These are phyloP conservation scores for Picus viridis DNA, from an alignment of 2,797 vertebrate species.

Conservation along the genomic window DNA sequence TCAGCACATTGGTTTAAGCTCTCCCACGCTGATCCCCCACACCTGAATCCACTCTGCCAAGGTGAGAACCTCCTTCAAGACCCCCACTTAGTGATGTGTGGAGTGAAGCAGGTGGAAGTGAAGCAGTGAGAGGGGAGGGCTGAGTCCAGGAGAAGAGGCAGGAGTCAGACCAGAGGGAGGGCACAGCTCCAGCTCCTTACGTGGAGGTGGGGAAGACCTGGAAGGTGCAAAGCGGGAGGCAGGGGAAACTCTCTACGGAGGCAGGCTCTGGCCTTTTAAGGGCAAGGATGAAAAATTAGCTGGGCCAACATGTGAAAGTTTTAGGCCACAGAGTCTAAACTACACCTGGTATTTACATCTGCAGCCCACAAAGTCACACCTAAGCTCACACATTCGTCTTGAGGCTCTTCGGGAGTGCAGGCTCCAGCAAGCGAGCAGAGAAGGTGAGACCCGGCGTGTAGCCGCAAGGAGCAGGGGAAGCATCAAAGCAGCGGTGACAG, in stretches of 20 bases:
- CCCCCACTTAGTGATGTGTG: background rate
- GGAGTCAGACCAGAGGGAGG: background rate
- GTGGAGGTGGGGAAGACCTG: background rate
- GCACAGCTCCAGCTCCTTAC: background rate
- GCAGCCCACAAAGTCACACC: background rate
- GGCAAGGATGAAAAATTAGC: background rate
- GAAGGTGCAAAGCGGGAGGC: background rate
- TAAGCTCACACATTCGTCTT: background rate
- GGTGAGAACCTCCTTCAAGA: background rate
- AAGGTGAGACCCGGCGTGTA: background rate
- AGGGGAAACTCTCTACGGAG: background rate
- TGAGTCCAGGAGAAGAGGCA: background rate
- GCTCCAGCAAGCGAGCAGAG: background rate
- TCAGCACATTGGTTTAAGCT: background rate
- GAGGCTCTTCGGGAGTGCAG: background rate
- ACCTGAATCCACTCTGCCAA: background rate
- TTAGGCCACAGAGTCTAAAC: background rate
- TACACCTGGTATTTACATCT: constrained; percentile 18
- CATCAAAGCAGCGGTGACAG: background rate
- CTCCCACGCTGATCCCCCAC: background rate
- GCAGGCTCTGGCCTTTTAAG: constrained; percentile 39
- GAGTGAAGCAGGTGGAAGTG: background rate
- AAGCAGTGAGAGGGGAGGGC: background rate
- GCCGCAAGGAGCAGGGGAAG: background rate
- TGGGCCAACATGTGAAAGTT: background rate